Evolutionary conservation across 1,140 invertebrate genomes (phyloP), one percentile per base, ranked within the genome.

Genomic region (Bombus waltoni): DNA sequence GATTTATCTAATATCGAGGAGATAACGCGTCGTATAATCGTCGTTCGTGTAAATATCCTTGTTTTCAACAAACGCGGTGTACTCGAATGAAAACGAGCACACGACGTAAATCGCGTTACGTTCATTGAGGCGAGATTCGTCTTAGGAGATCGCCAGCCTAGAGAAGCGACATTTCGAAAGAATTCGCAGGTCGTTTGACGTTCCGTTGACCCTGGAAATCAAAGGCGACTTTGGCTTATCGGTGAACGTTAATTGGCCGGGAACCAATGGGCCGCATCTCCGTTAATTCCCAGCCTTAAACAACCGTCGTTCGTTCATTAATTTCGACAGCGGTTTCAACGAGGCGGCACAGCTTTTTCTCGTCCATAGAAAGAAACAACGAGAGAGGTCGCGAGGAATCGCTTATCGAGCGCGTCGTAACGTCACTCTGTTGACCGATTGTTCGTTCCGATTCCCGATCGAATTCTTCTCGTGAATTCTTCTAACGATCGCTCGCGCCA

Each of bases 121-220:
- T 40, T 22, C 74, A 59, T 59, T 59, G 47, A 76, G 40, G 22
- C 5, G 25, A 22, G 74, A 38, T 28, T 76, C 59, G 59, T n/a
- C 25, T 62, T 38, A 62, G 53, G 40, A 42, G 32, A 68, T 53
- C 65, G 28, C 9, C 35, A 25, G 22, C 22, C 35, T 18, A 13
- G 15, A n/a, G n/a, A 18, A 13, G 1, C 6, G 6, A 40, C 3
- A 6, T 77, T 42, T 62, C 75, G 28, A 32, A 62, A 77, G 3
- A 32, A 53, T 80, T 57, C 0, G 66, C 66, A 44, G 38, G 1
- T 25, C 32, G 11, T n/a, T 70, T 44, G 11, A 18, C 32, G 15
- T 42, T 65, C 22, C 76, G 59, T 65, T 44, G 59, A 78, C 38
- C 40, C 57, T 32, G 59, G 59, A 65, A 62, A 79, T 32, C 32